These are phyloP conservation scores for Tethya wilhelma DNA, from an alignment of 37 sponge, comb jelly and placozoan genomes.

Conservation along the genomic window DNA sequence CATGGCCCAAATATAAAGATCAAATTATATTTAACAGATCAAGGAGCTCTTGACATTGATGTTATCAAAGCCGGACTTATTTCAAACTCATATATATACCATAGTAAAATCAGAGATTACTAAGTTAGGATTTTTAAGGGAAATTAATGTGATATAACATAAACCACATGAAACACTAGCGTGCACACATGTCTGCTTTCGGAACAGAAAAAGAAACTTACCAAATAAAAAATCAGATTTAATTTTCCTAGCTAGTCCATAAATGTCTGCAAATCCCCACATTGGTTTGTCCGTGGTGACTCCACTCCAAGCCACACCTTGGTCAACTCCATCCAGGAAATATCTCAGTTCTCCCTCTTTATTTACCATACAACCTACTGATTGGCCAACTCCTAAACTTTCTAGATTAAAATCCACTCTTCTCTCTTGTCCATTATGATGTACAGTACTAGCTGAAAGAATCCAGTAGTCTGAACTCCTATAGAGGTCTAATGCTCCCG, in stretches of 20 bases:
- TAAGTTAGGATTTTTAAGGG: no score
- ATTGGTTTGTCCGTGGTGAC: constrained; percentile 75
- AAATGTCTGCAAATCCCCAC: constrained; percentile 91
- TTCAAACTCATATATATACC: no score
- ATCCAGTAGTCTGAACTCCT: constrained; percentile 84
- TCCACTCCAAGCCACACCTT: constrained; percentile 76
- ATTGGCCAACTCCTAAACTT: constrained; percentile 65
- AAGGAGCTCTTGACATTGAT: no score
- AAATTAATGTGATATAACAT: no score
- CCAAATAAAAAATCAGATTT: constrained; percentile 85
- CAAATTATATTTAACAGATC: no score
- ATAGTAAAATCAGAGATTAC: no score
- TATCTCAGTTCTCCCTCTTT: constrained; percentile 79
- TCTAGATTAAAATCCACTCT: constrained; percentile 85
- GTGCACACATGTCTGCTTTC: no score
- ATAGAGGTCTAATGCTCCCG: constrained; percentile 86
- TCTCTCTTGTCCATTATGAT: constrained; percentile 77
- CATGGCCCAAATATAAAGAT: no score
- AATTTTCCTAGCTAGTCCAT: constrained; percentile 87
- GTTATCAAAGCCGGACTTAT: no score
- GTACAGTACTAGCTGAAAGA: constrained; percentile 87
- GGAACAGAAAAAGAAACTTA: constrained; percentile 20
- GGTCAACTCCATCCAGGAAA: constrained; percentile 73
- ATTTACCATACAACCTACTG: constrained; percentile 70
- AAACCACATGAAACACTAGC: no score